These are phyloP conservation scores for Cephalopachus bancanus DNA, from an alignment of 2,797 vertebrate genomes.

Conservation along the genomic window DNA sequence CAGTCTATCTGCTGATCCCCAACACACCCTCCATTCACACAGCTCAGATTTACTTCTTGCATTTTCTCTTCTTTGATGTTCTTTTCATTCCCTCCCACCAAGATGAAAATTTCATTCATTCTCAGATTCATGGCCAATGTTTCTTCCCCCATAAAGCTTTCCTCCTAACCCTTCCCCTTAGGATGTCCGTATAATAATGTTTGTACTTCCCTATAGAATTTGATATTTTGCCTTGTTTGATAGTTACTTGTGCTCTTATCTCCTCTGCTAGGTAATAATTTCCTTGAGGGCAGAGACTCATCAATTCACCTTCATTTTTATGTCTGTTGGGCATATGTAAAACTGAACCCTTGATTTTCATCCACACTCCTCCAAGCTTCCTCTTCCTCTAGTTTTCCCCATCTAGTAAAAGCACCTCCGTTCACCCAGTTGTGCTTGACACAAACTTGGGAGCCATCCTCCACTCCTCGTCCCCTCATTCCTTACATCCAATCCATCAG, in stretches of 20 bases:
- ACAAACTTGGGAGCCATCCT: background rate
- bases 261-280: background rate
- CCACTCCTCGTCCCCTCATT: background rate
- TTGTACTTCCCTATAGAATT: background rate
- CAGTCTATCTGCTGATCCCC: background rate
- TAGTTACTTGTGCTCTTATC: background rate
- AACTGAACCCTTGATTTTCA: background rate
- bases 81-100: background rate
- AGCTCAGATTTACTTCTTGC: background rate
- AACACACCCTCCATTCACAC: background rate
- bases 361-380: background rate
- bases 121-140: background rate
- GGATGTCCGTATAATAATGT: background rate
- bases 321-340: background rate
- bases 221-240: background rate
- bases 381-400: background rate
- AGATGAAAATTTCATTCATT: conserved; percentile 1
- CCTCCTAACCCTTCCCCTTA: background rate
- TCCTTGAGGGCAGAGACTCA: background rate
- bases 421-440: background rate
- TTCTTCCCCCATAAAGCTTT: background rate
- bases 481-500: background rate
- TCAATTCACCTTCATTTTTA: background rate
- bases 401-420: background rate
- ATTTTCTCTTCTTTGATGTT: background rate